These are phyloP conservation scores for Pseudocheirus occidentalis DNA, from an alignment of 2,797 vertebrate species.

Conservation along the genomic window DNA sequence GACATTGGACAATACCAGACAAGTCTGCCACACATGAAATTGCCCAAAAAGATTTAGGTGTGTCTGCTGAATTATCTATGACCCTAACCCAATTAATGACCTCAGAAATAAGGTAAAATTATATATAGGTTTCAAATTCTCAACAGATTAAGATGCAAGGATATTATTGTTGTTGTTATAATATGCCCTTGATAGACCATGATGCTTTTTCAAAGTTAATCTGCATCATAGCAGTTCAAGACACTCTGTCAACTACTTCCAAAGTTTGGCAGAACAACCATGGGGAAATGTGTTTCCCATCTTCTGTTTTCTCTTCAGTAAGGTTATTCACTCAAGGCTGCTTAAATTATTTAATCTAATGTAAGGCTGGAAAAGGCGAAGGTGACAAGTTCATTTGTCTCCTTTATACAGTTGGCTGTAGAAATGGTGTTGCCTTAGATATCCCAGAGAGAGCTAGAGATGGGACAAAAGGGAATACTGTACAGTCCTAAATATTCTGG, in stretches of 20 bases:
- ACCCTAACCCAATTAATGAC: conserved; percentile 36
- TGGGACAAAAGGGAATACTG: neutral
- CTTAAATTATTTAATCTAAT: conserved; percentile 82
- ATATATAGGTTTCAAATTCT: conserved; percentile 11
- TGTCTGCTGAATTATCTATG: neutral
- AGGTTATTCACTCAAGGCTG: conserved; percentile 79
- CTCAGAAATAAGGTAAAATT: conserved; percentile 29
- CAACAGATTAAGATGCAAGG: neutral
- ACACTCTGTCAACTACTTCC: conserved; percentile 70
- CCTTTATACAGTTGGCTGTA: conserved; percentile 75
- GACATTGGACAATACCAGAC: neutral
- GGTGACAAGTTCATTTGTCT: conserved; percentile 79
- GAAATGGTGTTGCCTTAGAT: conserved; percentile 71
- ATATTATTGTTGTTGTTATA: neutral
- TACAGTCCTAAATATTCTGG: neutral
- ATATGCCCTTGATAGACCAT: conserved; percentile 60
- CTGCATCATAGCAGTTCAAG: conserved; percentile 67
- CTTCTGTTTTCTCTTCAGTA: conserved; percentile 73
- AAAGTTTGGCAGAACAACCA: conserved; percentile 74
- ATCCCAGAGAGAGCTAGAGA: conserved; percentile 25
- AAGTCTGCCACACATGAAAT: neutral
- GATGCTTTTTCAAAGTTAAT: conserved; percentile 78
- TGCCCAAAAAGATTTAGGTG: conserved; percentile 19
- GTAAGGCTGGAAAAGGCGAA: conserved; percentile 75
- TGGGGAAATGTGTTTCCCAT: conserved; percentile 77